phyloP scores from a whole-genome alignment of 2,113 vertebrate genomes.

The Zeus faber region DNA sequence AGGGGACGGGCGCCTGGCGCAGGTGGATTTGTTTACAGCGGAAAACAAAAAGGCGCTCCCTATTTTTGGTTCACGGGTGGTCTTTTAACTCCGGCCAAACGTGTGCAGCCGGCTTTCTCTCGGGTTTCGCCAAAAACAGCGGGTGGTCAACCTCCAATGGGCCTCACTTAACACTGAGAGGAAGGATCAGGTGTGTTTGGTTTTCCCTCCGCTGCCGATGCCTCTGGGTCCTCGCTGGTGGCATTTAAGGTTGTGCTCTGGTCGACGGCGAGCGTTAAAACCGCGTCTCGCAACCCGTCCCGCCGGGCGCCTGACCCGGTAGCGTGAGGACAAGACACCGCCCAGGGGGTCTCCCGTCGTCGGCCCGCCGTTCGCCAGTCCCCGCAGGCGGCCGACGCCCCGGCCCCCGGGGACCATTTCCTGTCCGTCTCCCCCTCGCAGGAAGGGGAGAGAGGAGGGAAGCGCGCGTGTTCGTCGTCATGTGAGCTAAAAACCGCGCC shows the following conservation, averaged over 20 bases:
- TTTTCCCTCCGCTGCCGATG: too few species aligned
- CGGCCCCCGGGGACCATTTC: background rate
- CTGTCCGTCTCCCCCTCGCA: background rate
- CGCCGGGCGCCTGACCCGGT: constrained; percentile 62
- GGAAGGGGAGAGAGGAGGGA: background rate
- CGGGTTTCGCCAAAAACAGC: too few species aligned
- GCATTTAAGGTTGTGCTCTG: too few species aligned
- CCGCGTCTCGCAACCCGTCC: constrained; percentile 30
- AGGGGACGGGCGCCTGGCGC: constrained; percentile 36
- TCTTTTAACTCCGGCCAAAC: too few species aligned
- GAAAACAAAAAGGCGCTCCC: constrained; percentile 11
- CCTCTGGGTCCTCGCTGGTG: too few species aligned
- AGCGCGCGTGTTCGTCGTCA: constrained; percentile 3
- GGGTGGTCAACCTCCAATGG: too few species aligned
- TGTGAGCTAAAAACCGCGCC: constrained; percentile 1
- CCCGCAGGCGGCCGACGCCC: constrained; percentile 12
- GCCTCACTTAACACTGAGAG: too few species aligned
- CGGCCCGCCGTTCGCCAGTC: constrained; percentile 48
- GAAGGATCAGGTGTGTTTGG: too few species aligned
- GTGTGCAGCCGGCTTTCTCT: too few species aligned
- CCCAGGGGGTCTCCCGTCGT: constrained; percentile 29
- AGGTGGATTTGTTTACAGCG: constrained; percentile 43
- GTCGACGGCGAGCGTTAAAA: too few species aligned
- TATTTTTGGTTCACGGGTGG: background rate
- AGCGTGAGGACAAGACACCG: constrained; percentile 34